A percentile compares a stretch with the other conserved stretches of the same genome.
phyloP scores from a whole-genome alignment of 2,888 invertebrate species.

The Diloba caeruleocephala region DNA sequence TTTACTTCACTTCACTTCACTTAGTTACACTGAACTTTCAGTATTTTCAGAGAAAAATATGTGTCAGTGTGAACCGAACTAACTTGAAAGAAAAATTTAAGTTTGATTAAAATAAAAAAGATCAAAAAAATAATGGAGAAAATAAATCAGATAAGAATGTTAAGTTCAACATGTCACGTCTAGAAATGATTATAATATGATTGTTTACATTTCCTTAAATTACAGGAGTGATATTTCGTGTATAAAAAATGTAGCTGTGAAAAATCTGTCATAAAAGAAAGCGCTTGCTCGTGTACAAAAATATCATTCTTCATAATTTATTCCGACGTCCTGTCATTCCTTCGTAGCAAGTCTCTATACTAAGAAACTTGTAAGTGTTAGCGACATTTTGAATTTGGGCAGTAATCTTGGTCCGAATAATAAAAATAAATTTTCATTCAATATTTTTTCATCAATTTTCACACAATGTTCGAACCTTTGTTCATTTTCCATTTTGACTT shows the following conservation, averaged over 20 bases:
- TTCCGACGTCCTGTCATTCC: conserved; percentile 59
- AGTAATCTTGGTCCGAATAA: conserved; percentile 12
- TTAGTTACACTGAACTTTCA: too few relatives aligned
- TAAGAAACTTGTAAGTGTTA: conserved; percentile 44
- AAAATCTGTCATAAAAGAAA: conserved; percentile 34
- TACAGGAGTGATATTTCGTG: too few relatives aligned
- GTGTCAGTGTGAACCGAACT: too few relatives aligned
- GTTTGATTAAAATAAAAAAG: too few relatives aligned
- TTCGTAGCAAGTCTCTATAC: conserved; percentile 31
- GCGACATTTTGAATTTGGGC: conserved; percentile 46
- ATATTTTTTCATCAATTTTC: conserved; percentile 29
- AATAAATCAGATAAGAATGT: too few relatives aligned
- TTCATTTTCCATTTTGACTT: conserved; percentile 20
- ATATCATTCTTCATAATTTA: conserved; percentile 66
- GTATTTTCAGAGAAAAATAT: too few relatives aligned
- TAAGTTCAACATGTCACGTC: too few relatives aligned
- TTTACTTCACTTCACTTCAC: neutral
- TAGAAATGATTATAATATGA: too few relatives aligned
- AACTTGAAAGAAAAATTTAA: too few relatives aligned
- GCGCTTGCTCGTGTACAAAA: conserved; percentile 42
- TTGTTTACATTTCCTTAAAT: too few relatives aligned
- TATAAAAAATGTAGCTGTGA: conserved; percentile 3
- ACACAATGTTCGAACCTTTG: conserved; percentile 5
- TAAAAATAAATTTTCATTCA: conserved; percentile 27
- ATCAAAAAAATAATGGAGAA: too few relatives aligned